These are phyloP conservation scores for Cephus spinipes DNA, from an alignment of 2,888 invertebrate genomes.

Conservation along the genomic window DNA sequence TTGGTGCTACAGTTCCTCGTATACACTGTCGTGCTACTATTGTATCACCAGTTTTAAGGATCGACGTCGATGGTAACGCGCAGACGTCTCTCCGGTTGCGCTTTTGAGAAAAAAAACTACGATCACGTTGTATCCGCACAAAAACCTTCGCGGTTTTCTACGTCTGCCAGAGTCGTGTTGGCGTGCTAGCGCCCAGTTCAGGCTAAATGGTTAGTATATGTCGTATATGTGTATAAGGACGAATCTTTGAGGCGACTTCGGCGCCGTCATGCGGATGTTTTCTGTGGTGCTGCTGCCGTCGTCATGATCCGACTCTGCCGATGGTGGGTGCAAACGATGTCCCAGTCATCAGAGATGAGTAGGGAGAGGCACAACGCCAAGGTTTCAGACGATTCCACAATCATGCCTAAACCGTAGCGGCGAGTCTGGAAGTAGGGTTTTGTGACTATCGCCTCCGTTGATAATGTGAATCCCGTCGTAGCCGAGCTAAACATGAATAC, in stretches of 20 bases:
- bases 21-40: not conserved
- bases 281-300: not conserved
- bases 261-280: not conserved
- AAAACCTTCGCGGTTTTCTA: not conserved
- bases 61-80: not conserved
- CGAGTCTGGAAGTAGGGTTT: no score
- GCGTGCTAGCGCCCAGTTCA: not conserved
- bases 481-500: no score
- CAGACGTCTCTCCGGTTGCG: not conserved
- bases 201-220: not conserved
- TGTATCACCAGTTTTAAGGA: not conserved
- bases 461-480: no score
- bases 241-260: not conserved
- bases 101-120: not conserved
- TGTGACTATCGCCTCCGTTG: no score
- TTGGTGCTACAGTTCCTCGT: not conserved
- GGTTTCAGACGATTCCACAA: no score
- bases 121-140: not conserved
- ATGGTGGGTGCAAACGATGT: not conserved
- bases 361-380: no score
- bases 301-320: not conserved
- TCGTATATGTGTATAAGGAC: not conserved
- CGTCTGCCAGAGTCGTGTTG: constrained; percentile 3
- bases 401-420: no score
- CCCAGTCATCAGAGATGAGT: not conserved